Percentiles rank a stretch among this genome's conserved stretches.
Evolutionary conservation across 2,797 vertebrate species (phyloP).

Genomic region (Lithobates sylvaticus): DNA sequence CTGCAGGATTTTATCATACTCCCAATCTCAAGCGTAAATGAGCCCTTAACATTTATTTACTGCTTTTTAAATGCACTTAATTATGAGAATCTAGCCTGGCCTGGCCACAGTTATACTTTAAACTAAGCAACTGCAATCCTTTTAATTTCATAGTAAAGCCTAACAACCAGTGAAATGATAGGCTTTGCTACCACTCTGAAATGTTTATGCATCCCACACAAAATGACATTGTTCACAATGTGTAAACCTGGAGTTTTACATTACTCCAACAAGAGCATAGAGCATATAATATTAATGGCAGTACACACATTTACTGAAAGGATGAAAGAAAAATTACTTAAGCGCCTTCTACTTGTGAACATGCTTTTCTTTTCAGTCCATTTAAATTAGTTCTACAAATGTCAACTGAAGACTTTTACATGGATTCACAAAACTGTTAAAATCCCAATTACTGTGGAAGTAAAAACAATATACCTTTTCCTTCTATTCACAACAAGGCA

Average conservation of each 20-base stretch:
- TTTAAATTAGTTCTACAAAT: constrained; percentile 49
- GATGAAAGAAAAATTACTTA: constrained; percentile 34
- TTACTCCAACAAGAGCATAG: constrained; percentile 16
- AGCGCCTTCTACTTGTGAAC: constrained; percentile 37
- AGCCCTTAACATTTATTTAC: too few relatives aligned
- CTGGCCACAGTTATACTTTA: background rate
- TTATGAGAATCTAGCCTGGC: too few relatives aligned
- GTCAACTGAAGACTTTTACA: constrained; percentile 35
- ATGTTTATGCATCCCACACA: background rate
- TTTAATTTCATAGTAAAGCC: background rate
- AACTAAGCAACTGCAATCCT: background rate
- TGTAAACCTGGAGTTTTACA: constrained; percentile 28
- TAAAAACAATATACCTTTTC: constrained; percentile 1
- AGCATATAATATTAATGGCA: constrained; percentile 49
- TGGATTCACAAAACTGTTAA: constrained; percentile 34
- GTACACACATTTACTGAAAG: constrained; percentile 25
- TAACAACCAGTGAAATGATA: background rate
- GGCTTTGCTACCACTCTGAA: background rate
- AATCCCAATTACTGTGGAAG: constrained; percentile 43
- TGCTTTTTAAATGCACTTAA: too few relatives aligned
- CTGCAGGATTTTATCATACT: too few relatives aligned
- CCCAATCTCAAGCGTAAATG: too few relatives aligned
- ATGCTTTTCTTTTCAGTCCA: constrained; percentile 32
- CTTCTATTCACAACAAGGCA: background rate
- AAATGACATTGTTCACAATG: background rate